Evolutionary conservation across 2,888 invertebrate genomes (phyloP).

Genomic region (Lagria hirta): DNA sequence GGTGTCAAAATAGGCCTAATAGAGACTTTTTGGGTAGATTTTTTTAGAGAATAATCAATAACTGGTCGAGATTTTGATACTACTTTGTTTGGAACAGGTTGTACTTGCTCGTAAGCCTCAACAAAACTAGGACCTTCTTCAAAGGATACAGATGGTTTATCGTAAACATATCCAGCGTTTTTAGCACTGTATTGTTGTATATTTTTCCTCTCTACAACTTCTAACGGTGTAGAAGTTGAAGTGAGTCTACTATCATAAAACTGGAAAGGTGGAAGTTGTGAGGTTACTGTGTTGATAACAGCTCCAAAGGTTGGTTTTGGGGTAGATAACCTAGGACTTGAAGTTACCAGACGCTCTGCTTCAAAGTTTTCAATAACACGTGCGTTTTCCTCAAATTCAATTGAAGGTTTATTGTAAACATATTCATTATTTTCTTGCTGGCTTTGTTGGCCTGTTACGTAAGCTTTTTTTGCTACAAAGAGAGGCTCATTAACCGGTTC

Average conservation of each 20-base stretch:
- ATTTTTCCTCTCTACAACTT: too few relatives aligned
- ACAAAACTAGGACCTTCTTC: too few relatives aligned
- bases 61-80: too few relatives aligned
- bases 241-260: conserved; percentile 39
- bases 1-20: too few relatives aligned
- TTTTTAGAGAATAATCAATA: too few relatives aligned
- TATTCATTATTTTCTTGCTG: conserved; percentile 29
- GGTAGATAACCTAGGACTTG: conserved; percentile 31
- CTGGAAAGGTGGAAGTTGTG: conserved; percentile 35
- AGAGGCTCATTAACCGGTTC: conserved; percentile 44
- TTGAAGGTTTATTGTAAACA: conserved; percentile 29
- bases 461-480: conserved; percentile 47
- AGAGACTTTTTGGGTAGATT: too few relatives aligned
- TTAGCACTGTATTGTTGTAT: too few relatives aligned
- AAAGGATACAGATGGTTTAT: conserved; percentile 31
- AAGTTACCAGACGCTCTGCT: conserved; percentile 3
- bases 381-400: conserved; percentile 35
- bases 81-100: too few relatives aligned
- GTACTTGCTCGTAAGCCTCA: too few relatives aligned
- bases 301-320: conserved; percentile 51
- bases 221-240: conserved; percentile 30
- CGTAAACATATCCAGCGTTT: conserved; percentile 32
- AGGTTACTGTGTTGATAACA: conserved; percentile 48
- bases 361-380: conserved; percentile 15
- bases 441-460: conserved; percentile 40